phyloP scores from a whole-genome alignment of 2,113 vertebrate genomes.

The Antechinus flavipes region DNA sequence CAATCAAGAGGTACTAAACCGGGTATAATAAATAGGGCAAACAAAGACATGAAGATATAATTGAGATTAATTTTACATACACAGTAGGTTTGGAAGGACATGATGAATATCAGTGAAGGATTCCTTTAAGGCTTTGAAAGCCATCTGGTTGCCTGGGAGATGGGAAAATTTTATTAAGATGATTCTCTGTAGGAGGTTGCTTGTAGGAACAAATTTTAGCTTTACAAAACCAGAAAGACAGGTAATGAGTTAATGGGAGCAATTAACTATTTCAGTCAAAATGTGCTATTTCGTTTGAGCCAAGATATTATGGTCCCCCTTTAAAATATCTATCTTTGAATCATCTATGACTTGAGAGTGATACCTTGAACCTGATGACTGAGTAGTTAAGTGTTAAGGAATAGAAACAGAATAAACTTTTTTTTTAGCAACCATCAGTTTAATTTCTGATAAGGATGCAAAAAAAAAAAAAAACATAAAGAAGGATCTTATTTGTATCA shows the following conservation, averaged over 20 bases:
- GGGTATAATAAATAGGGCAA: conserved; percentile 17
- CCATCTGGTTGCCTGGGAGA: conserved; percentile 30
- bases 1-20: not conserved
- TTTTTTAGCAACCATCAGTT: no score
- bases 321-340: not conserved
- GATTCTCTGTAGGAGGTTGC: conserved; percentile 23
- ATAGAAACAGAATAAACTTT: not conserved
- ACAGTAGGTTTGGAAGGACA: conserved; percentile 4
- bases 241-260: not conserved
- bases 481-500: not conserved
- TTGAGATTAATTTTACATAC: conserved; percentile 30
- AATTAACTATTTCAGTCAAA: not conserved
- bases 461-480: not conserved
- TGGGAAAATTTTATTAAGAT: conserved; percentile 31
- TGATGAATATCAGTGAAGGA: conserved; percentile 10
- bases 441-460: not conserved
- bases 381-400: not conserved
- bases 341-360: not conserved
- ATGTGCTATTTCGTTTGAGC: not conserved
- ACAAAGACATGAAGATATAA: not conserved
- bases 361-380: not conserved
- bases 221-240: conserved; percentile 10
- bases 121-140: conserved; percentile 30
- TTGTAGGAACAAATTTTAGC: not conserved
- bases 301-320: not conserved